These are phyloP conservation scores for Tragopan temminckii DNA, from an alignment of 2,797 vertebrate species.

Conservation along the genomic window DNA sequence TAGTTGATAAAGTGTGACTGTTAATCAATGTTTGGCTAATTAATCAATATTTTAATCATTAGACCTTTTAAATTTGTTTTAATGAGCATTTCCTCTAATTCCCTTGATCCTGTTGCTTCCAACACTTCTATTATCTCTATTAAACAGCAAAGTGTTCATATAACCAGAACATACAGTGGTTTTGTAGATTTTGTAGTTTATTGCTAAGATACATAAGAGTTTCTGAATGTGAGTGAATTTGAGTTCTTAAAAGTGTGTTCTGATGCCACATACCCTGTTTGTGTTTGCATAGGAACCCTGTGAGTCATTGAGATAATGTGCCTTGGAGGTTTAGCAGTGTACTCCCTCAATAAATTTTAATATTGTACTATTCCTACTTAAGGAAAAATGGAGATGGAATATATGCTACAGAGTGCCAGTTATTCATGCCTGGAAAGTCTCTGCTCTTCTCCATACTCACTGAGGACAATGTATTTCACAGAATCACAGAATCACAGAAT, in stretches of 20 bases:
- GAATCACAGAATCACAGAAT: no score
- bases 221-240: slow-evolving; percentile 3
- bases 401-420: neutral
- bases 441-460: neutral
- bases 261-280: neutral
- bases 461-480: neutral
- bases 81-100: slow-evolving; percentile 96
- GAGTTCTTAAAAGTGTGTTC: slow-evolving; percentile 6
- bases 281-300: slow-evolving; percentile 5
- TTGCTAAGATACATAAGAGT: neutral
- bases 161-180: neutral
- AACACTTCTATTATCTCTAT: slow-evolving; percentile 86
- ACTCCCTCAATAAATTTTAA: neutral
- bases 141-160: slow-evolving; percentile 83
- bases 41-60: slow-evolving; percentile 99
- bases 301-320: neutral
- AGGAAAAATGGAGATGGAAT: neutral
- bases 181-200: slow-evolving; percentile 33
- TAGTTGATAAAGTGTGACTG: slow-evolving; percentile 98
- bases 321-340: neutral
- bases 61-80: slow-evolving; percentile 93
- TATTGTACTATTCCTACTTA: neutral
- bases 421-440: neutral
- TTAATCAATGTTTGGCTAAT: slow-evolving; percentile 99
- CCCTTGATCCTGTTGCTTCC: slow-evolving; percentile 88